Evolutionary conservation across 2,888 invertebrate genomes (phyloP).

Genomic region (Platycnemis pennipes): DNA sequence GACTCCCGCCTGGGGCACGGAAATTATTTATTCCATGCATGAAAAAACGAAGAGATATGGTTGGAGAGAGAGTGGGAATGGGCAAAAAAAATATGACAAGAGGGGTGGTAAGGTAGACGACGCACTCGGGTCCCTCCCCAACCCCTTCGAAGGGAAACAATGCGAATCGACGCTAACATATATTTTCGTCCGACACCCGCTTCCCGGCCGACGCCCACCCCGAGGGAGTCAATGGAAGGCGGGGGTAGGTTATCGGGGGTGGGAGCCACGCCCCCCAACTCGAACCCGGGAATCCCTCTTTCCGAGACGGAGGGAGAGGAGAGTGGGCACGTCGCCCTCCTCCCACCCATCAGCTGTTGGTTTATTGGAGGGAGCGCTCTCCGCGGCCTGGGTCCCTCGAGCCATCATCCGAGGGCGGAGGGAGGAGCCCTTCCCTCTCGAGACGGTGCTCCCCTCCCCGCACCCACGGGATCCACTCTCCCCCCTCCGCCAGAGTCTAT

Average conservation of each 20-base stretch:
- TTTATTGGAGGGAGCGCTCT: background rate
- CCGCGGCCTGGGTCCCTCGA: no score
- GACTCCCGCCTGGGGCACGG: background rate
- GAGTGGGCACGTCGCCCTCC: background rate
- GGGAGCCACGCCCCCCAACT: background rate
- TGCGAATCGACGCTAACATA: background rate
- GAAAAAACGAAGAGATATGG: background rate
- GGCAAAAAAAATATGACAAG: background rate
- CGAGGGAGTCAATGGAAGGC: background rate
- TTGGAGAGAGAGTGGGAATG: background rate
- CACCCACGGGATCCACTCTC: background rate
- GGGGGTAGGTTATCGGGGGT: background rate
- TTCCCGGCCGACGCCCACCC: background rate
- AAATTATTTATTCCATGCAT: background rate
- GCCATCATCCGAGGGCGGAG: background rate
- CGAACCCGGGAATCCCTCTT: background rate
- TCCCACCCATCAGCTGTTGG: background rate
- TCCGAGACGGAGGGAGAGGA: background rate
- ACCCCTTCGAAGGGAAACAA: background rate
- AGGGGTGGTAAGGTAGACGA: background rate
- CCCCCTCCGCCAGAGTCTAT: constrained; percentile 21
- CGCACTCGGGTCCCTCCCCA: background rate
- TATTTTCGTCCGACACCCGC: background rate
- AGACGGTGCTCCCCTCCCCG: background rate
- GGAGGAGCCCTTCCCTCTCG: background rate